Base-by-base conservation (phyloP, 2,113 vertebrate species). In the Tenrec ecaudatus region DNA sequence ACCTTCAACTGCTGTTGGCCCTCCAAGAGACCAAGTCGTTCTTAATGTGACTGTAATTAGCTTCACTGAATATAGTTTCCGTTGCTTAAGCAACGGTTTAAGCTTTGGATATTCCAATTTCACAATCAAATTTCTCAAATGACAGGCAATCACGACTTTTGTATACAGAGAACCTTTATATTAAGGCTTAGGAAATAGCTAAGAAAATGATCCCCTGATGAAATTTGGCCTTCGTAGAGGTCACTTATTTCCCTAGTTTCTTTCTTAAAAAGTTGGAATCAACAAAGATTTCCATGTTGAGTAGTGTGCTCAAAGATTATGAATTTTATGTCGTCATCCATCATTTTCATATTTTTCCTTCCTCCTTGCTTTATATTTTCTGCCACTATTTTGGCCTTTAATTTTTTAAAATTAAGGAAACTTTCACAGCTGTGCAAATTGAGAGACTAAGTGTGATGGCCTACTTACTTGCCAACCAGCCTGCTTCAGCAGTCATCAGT, bases 141-240 rank as follows among this genome's bases (percentile, higher is more conserved):
- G 47, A 14, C 47, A 78, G 20, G 62, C 23, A 71, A 58, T 88
- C 25, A 1, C 22, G 9, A 53, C 47, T 53, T 53, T 53, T 53
- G 47, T 53, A 53, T 14, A 53, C 47, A 53, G 47, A 14, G 47
- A 53, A 36, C 33, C 47, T 91, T 78, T 88, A 62, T 62, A 78
- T 83, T n/a, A n/a, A n/a, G 62, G 36, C 60, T 83, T 27, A 83
- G 78, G 25, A 91, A 87, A 33, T 91, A 38, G 71, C 88, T 31
- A 83, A 91, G 69, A 20, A 82, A 82, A 27, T 79, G 19, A 53
- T 79, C 53, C 71, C 40, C 73, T 88, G 75, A 84, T 29, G 88
- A 73, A 79, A 73, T 83, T 64, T 64, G 53, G 31, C 64, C n/a
- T 87, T 90, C 62, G n/a, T 64, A 20, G 81, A 64, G 38, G 71